Evolutionary conservation across 2,888 invertebrate species (phyloP).

Genomic region (Drosophila pseudotakahashii): DNA sequence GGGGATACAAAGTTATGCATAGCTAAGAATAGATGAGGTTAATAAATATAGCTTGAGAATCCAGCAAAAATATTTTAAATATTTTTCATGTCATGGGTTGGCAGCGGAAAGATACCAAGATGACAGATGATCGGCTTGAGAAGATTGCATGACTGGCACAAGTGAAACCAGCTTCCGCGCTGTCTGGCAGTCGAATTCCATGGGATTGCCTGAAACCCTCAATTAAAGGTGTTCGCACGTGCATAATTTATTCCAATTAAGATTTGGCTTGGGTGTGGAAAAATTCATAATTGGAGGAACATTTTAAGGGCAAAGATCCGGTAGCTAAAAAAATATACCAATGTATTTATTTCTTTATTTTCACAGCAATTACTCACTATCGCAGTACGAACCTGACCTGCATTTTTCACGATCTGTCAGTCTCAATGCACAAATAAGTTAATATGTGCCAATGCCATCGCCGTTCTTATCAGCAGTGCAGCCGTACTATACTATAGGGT

Average conservation of each 20-base stretch:
- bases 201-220: neutral
- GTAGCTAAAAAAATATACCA: neutral
- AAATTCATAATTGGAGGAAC: neutral
- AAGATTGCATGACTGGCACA: slow-evolving; percentile 28
- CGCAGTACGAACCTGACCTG: slow-evolving; percentile 28
- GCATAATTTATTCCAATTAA: slow-evolving; percentile 11
- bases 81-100: slow-evolving; percentile 12
- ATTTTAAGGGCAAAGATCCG: neutral
- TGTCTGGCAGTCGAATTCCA: slow-evolving; percentile 3
- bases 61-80: neutral
- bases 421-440: neutral
- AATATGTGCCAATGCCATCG: slow-evolving; percentile 31
- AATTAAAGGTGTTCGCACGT: slow-evolving; percentile 5
- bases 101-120: slow-evolving; percentile 18
- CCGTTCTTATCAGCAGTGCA: slow-evolving; percentile 21
- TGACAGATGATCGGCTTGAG: slow-evolving; percentile 10
- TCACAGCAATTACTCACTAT: neutral
- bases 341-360: neutral
- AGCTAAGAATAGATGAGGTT: neutral
- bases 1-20: neutral
- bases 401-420: slow-evolving; percentile 4
- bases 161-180: slow-evolving; percentile 26
- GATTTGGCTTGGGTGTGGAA: slow-evolving; percentile 1
- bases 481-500: neutral
- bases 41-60: neutral